Base-by-base conservation (phyloP, 2,797 vertebrate species). In the Phataginus tetradactyla region DNA sequence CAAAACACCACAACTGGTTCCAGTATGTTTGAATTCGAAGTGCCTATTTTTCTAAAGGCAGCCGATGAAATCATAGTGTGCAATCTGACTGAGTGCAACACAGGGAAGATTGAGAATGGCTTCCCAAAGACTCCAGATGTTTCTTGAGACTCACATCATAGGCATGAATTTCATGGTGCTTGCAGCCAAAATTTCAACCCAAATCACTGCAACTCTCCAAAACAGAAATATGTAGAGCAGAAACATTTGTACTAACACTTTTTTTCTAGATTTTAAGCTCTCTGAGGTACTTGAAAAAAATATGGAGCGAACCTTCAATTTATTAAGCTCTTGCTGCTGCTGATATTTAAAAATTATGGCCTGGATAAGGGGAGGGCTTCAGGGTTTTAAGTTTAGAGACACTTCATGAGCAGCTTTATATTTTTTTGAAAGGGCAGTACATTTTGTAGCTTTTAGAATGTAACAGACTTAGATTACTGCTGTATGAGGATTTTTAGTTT, bases 71-170 rank as follows among this genome's bases (percentile, higher is more conserved):
- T 97, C 95, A 91, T 79, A 96, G 78, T 71, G 80, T 55, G 29
- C n/a, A 88, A 96, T 64, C 93, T 95, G 91, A 84, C 21, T 78
- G 75, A 15, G 92, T 93, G 97, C 83, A 1, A 25, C 49, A 63
- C 32, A n/a, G n/a, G 88, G 55, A 96, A 69, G 89, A 51, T 96
- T 96, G 94, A 95, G 92, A 75, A 42, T 87, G 45, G 39, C 93
- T 96, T 96, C 88, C 34, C 97, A 97, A 97, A 97, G 71, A 77
- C 57, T 68, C 85, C 96, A 97, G 94, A 89, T 88, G n/a, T 97
- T 98, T 98, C 85, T 95, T 53, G 59, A 96, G 94, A 98, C 64
- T 89, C 94, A 34, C 37, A n/a, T 91, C n/a, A 93, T 78, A 97
- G 96, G 0, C 0, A 45, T 88, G 97, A 98, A 97, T 95, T 80